Evolutionary conservation across 2,888 invertebrate genomes (phyloP), one percentile per base, ranked within the genome.

Genomic region (Zaprionus lineosus): DNA sequence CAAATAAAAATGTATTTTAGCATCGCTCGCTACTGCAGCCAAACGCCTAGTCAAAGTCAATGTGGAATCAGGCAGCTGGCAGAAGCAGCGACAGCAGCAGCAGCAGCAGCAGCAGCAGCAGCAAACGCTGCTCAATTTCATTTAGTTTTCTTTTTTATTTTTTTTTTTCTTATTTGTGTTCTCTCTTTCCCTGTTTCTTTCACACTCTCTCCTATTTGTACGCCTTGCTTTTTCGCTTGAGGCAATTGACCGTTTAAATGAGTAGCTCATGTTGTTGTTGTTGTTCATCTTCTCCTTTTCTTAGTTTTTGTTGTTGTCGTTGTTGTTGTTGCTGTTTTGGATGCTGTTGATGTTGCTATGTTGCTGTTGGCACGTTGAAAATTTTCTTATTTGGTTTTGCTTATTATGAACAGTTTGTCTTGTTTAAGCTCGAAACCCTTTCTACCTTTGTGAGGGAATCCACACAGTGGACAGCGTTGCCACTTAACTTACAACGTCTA

Each of bases 181-280:
- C 69, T 55, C 50, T 63, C 60, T 63, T 19, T 24, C 40, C 60
- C 51, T 5, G 15, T 15, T 14, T 55, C 29, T 53, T 46, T 36
- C 57, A 50, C 65, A 57, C 65, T 44, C 59, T 56, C 52, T 59
- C 61, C 70, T 70, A 67, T 74, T 86, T 71, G 68, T 57, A 66
- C 77, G 69, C 71, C 79, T 74, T 26, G 6, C 47, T 43, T 70
- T 53, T 68, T 64, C 40, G 81, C 74, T 63, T 67, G 74, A 84
- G 86, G 82, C 79, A 84, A 81, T 81, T 81, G 82, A 81, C 81
- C 84, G 84, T 82, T 84, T 84, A 84, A 81, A 84, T 84, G 78
- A 75, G 70, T 81, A 34, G 48, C 18, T 52, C 15, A 5, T 26
- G 21, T 29, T 21, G 31, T 58, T 50, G 47, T 37, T 59, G 29